A percentile compares a stretch with the other conserved stretches of the same genome.
phyloP scores from a whole-genome alignment of 2,113 vertebrate genomes.

The Spermophilus dauricus region DNA sequence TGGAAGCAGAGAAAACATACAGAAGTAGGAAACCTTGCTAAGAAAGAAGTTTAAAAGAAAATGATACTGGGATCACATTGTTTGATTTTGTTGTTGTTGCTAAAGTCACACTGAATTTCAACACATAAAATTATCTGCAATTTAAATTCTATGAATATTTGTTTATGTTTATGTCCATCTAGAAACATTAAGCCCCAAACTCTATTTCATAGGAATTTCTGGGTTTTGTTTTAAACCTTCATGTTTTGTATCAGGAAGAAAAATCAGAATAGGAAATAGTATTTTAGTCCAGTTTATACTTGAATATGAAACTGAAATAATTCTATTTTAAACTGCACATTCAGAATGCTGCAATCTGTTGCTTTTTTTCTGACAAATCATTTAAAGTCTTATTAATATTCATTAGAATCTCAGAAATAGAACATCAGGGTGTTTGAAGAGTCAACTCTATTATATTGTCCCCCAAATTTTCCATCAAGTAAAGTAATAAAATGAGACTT shows the following conservation, averaged over 20 bases:
- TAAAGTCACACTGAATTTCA: neutral
- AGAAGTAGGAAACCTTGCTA: neutral
- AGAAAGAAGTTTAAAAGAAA: neutral
- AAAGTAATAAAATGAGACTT: conserved; percentile 48
- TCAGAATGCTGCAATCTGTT: conserved; percentile 35
- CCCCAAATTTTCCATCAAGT: neutral
- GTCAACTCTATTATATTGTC: conserved; percentile 42
- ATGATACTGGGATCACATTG: no score
- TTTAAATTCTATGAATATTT: neutral
- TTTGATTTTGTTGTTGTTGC: neutral
- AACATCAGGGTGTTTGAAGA: conserved; percentile 57
- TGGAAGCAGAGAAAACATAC: no score
- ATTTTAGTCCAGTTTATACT: neutral
- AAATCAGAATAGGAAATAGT: neutral
- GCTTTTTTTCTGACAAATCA: neutral
- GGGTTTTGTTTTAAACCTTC: conserved; percentile 13
- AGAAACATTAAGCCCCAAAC: neutral
- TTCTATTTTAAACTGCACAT: conserved; percentile 43
- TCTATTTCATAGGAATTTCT: neutral
- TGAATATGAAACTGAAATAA: conserved; percentile 9
- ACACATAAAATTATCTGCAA: neutral
- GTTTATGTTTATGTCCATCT: neutral
- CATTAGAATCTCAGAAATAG: conserved; percentile 58
- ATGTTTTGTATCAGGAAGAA: neutral
- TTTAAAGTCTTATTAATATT: conserved; percentile 63